Evolutionary conservation across 2,797 vertebrate species (phyloP).

Genomic region (Onychomys arenicola): DNA sequence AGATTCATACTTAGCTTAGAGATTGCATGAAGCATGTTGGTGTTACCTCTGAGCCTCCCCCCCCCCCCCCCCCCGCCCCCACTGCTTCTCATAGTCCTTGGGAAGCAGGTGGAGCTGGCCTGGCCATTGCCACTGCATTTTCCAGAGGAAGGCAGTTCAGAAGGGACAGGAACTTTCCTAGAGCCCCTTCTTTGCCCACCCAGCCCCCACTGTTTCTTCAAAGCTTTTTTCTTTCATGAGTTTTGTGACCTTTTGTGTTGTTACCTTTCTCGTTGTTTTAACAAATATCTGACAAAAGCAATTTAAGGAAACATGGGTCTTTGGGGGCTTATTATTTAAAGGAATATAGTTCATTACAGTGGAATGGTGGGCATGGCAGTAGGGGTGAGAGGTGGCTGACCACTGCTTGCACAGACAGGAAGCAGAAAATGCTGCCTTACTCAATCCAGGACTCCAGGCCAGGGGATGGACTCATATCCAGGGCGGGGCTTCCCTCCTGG

Average conservation of each 20-base stretch:
- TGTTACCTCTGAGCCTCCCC: neutral
- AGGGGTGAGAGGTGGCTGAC: neutral
- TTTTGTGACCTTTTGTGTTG: neutral
- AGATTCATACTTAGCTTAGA: neutral
- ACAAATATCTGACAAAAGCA: neutral
- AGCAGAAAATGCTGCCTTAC: neutral
- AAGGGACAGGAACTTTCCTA: neutral
- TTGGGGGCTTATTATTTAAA: neutral
- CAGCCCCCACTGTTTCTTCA: neutral
- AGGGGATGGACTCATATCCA: neutral
- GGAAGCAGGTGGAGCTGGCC: neutral
- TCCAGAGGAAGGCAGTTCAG: neutral
- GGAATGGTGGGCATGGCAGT: neutral
- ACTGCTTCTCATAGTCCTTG: neutral
- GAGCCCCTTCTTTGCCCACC: neutral
- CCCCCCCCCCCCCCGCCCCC: neutral
- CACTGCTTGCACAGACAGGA: neutral
- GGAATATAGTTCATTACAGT: neutral
- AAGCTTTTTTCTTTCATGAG: neutral
- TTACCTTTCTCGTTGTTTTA: neutral
- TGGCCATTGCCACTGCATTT: neutral
- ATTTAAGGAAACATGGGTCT: neutral
- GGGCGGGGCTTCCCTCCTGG: neutral
- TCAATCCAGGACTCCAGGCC: neutral
- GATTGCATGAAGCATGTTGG: fast-evolving